Conservation (phyloP, 1,140 invertebrate species). For the Orussus abietinus region DNA sequence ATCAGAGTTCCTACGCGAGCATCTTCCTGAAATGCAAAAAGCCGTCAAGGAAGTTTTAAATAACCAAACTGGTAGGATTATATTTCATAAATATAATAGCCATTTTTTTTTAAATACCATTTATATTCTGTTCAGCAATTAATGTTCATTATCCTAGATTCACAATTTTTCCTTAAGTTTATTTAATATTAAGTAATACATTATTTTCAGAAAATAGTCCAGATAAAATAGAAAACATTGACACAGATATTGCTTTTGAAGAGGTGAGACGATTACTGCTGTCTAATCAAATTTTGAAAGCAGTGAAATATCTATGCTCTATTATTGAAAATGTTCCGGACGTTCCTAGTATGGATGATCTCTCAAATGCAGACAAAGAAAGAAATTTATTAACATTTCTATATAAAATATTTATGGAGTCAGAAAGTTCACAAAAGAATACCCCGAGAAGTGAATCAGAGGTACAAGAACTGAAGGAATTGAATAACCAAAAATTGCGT, state of each 20-base stretch:
- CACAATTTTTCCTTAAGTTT: background rate
- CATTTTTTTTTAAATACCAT: too few species aligned
- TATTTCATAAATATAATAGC: background rate
- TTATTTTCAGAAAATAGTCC: slow-evolving; percentile 20
- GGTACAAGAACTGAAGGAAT: background rate
- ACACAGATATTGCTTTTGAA: slow-evolving; percentile 37
- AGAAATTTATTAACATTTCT: slow-evolving; percentile 39
- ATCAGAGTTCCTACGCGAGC: slow-evolving; percentile 44
- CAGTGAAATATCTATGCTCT: slow-evolving; percentile 33
- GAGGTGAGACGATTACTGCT: slow-evolving; percentile 43
- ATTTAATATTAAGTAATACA: slow-evolving; percentile 1
- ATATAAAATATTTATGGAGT: slow-evolving; percentile 46
- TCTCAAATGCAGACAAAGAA: slow-evolving; percentile 33
- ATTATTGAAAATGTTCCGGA: slow-evolving; percentile 28
- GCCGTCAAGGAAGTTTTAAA: slow-evolving; percentile 44
- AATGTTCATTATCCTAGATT: too few species aligned
- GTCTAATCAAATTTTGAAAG: slow-evolving; percentile 34
- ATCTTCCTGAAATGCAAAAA: slow-evolving; percentile 43
- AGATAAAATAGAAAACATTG: slow-evolving; percentile 26
- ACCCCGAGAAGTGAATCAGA: background rate
- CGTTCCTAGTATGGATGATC: slow-evolving; percentile 26
- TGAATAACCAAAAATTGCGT: background rate
- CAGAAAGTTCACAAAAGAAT: slow-evolving; percentile 22
- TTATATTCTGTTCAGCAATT: too few species aligned
- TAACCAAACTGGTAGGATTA: slow-evolving; percentile 21